phyloP scores from a whole-genome alignment of 2,797 vertebrate species.

The Sylvilagus floridanus region DNA sequence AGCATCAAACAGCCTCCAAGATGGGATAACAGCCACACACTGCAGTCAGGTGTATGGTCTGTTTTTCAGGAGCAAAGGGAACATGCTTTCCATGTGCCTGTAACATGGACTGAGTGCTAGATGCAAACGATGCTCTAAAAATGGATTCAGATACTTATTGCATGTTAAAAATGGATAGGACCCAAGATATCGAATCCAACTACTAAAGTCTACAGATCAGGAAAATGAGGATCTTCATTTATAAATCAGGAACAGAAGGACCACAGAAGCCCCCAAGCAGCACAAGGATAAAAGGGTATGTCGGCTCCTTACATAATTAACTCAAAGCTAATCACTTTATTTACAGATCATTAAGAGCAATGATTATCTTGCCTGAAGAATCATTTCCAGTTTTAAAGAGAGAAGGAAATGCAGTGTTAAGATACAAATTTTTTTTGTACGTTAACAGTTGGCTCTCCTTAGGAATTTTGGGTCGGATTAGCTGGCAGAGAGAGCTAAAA shows the following conservation, averaged over 20 bases:
- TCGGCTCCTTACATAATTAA: background rate
- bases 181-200: background rate
- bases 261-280: background rate
- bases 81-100: background rate
- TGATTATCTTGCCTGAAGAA: background rate
- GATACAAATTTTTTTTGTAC: background rate
- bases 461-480: background rate
- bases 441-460: background rate
- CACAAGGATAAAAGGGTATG: background rate
- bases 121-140: background rate
- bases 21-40: background rate
- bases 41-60: background rate
- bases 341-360: background rate
- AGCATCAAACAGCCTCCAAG: background rate
- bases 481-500: background rate
- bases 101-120: background rate
- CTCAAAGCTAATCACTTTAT: background rate
- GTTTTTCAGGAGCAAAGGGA: background rate
- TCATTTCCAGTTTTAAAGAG: background rate
- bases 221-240: background rate
- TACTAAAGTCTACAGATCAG: background rate
- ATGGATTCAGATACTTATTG: too few relatives aligned
- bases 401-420: background rate
- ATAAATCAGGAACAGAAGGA: background rate
- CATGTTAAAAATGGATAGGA: background rate